Conservation (phyloP, 2,797 vertebrate genomes). For the Cirrhinus molitorella region DNA sequence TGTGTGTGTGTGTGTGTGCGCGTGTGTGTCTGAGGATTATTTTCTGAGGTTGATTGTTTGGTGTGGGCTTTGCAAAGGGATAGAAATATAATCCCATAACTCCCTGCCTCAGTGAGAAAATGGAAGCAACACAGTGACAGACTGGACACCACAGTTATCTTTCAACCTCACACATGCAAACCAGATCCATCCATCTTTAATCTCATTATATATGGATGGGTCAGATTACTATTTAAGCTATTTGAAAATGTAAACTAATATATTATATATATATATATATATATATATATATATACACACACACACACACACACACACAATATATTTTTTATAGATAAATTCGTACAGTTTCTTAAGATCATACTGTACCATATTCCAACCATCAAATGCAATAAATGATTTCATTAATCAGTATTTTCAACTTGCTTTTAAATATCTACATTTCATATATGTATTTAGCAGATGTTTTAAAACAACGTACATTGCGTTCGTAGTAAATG, state of each 20-base stretch:
- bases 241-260: no score
- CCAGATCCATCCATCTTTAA: not conserved
- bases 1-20: slow-evolving; percentile 49
- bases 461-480: not conserved
- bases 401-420: not conserved
- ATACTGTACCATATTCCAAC: not conserved
- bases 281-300: not conserved
- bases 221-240: not conserved
- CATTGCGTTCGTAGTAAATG: not conserved
- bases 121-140: slow-evolving; percentile 40
- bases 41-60: slow-evolving; percentile 79
- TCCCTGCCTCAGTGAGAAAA: slow-evolving; percentile 54
- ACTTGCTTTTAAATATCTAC: not conserved
- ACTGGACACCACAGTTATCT: slow-evolving; percentile 23
- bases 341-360: not conserved
- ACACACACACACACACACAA: no score
- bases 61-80: slow-evolving; percentile 78
- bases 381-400: not conserved
- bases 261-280: no score
- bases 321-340: not conserved
- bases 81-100: slow-evolving; percentile 77
- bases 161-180: slow-evolving; percentile 19
- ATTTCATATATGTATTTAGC: not conserved
- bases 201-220: not conserved
- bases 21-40: slow-evolving; percentile 67